Evolutionary conservation across 2,113 vertebrate species (phyloP).

Genomic region (Pseudorectes ferrugineus): DNA sequence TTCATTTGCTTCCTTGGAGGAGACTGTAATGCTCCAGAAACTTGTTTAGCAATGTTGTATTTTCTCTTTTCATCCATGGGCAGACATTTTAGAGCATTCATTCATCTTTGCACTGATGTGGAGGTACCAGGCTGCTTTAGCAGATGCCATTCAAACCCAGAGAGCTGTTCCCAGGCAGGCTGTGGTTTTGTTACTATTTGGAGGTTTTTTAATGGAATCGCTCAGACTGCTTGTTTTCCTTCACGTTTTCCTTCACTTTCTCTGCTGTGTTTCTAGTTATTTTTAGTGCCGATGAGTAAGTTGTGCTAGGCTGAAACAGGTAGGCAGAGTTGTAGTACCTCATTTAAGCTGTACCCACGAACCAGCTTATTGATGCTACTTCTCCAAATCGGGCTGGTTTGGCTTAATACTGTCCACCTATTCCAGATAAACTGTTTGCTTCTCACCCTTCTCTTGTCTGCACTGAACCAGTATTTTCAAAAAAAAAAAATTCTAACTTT

Average conservation of each 20-base stretch:
- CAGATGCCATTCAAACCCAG: neutral
- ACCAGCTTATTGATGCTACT: neutral
- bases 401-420: neutral
- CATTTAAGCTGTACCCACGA: neutral
- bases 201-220: neutral
- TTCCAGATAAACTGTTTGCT: neutral
- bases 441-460: neutral
- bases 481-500: neutral
- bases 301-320: neutral
- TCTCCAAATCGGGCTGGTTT: neutral
- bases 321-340: neutral
- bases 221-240: neutral
- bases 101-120: neutral
- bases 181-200: neutral
- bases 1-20: neutral
- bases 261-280: neutral
- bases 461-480: neutral
- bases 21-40: neutral
- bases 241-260: neutral
- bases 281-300: neutral
- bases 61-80: neutral
- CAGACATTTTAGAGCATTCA: neutral
- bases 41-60: neutral
- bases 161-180: neutral
- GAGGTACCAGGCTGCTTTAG: neutral